Evolutionary conservation across 2,797 vertebrate genomes (phyloP).

Genomic region (Anniella stebbinsi): DNA sequence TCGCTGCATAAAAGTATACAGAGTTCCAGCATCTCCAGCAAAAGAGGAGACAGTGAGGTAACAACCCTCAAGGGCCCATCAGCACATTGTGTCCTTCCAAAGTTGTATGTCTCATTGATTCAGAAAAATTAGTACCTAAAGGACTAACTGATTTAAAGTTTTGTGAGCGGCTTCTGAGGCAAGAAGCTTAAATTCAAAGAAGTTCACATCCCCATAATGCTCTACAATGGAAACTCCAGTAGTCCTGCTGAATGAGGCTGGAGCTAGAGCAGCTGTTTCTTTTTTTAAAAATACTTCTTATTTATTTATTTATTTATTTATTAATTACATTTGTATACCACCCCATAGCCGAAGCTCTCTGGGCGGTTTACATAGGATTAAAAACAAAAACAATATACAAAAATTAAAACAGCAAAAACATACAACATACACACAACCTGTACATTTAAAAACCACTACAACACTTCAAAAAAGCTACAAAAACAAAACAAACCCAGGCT

Average conservation of each 20-base stretch:
- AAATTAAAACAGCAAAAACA: too few relatives aligned
- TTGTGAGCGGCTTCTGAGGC: not conserved
- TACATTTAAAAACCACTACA: too few relatives aligned
- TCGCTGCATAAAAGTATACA: constrained; percentile 60
- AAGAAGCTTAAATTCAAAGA: too few relatives aligned
- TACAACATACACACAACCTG: too few relatives aligned
- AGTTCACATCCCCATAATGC: not conserved
- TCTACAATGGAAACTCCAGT: not conserved
- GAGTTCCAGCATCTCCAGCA: constrained; percentile 42
- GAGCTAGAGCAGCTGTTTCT: not conserved
- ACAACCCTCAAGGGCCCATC: constrained; percentile 65
- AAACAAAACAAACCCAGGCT: too few relatives aligned
- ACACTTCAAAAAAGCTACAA: too few relatives aligned
- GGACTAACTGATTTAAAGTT: rapidly evolving
- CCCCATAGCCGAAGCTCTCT: too few relatives aligned
- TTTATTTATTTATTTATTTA: too few relatives aligned
- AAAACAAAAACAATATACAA: too few relatives aligned
- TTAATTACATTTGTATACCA: too few relatives aligned
- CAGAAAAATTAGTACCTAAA: constrained; percentile 22
- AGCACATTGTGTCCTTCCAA: constrained; percentile 67
- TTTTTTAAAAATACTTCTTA: too few relatives aligned
- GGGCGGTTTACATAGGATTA: too few relatives aligned
- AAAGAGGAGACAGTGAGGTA: constrained; percentile 50
- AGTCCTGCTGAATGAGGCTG: constrained; percentile 32
- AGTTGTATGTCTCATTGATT: constrained; percentile 56